Percentiles rank a stretch among this genome's conserved stretches.
These are phyloP conservation scores for Megalurothrips usitatus DNA, from an alignment of 2,888 invertebrate species.

Conservation along the genomic window DNA sequence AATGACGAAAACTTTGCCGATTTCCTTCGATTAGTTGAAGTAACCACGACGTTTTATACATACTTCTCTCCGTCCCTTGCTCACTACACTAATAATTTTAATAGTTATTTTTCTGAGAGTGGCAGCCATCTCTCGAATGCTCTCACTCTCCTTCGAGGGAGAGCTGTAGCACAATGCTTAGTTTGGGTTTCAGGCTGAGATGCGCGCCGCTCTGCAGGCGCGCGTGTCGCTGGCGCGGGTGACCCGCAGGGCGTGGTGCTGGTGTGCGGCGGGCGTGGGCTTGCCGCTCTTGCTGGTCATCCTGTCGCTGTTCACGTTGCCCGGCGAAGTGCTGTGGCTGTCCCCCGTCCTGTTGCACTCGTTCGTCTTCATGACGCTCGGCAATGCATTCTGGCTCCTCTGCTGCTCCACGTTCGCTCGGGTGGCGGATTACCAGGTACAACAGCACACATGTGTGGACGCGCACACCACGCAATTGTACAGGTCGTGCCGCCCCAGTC, in stretches of 20 bases:
- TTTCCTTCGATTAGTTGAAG: too few relatives aligned
- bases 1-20: too few relatives aligned
- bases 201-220: neutral
- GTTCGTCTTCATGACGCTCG: neutral
- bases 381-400: neutral
- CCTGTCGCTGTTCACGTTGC: neutral
- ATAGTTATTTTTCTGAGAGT: too few relatives aligned
- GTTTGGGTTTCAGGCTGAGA: neutral
- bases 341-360: neutral
- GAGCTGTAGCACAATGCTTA: neutral
- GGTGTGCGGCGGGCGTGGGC: neutral
- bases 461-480: too few relatives aligned
- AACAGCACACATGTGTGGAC: too few relatives aligned
- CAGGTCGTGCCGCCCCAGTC: too few relatives aligned
- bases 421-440: neutral
- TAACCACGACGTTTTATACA: too few relatives aligned
- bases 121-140: neutral
- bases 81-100: too few relatives aligned
- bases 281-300: neutral
- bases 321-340: neutral
- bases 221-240: neutral
- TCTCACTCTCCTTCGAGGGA: too few relatives aligned
- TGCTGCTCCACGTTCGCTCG: neutral
- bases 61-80: too few relatives aligned
- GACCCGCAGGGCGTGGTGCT: neutral